Evolutionary conservation across 2,888 invertebrate species (phyloP), one percentile per base, ranked within the genome.

Genomic region (Drosophila gaucha): DNA sequence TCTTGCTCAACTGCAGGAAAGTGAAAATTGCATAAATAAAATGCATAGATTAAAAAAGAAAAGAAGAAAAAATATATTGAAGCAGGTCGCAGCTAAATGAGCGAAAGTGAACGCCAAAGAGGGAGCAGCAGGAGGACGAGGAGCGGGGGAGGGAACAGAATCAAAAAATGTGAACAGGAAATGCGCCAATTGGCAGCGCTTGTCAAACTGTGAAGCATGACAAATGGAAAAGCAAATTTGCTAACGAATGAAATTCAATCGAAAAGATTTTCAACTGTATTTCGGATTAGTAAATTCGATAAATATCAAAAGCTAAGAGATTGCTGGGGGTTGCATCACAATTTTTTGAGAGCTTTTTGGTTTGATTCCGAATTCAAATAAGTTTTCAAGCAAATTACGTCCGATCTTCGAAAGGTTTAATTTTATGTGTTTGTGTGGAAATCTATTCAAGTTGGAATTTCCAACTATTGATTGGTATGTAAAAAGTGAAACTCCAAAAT

Each of bases 21-120:
- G 88, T 88, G 88, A 88, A 88, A 86, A 86, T 88, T 86, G 88
- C 86, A 86, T 83, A 87, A 86, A 77, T 74, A 69, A 82, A 47
- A 47, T 35, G 51, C 58, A 64, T 67, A 26, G 26, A 56, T 50
- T 49, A 44, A 44, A 20, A 36, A 35, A 51, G 33, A 28, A 36
- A 41, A 9, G 22, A 18, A 38, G 2, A 36, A 41, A 36, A 50
- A 31, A 46, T 43, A 44, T 58, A 63, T 69, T 57, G 57, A 69
- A 72, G 72, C 71, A 71, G 66, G 72, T 71, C 73, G 78, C 26
- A 33, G 55, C 47, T 38, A 72, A 83, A 62, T 82, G 58, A 73
- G 67, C 69, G 77, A 86, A 82, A 82, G 82, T 66, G 54, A 51
- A 14, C 26, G 50, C 39, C 43, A 38, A 50, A 50, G 54, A 35